Evolutionary conservation across 2,113 vertebrate species (phyloP).

Genomic region (Thomomys bottae): DNA sequence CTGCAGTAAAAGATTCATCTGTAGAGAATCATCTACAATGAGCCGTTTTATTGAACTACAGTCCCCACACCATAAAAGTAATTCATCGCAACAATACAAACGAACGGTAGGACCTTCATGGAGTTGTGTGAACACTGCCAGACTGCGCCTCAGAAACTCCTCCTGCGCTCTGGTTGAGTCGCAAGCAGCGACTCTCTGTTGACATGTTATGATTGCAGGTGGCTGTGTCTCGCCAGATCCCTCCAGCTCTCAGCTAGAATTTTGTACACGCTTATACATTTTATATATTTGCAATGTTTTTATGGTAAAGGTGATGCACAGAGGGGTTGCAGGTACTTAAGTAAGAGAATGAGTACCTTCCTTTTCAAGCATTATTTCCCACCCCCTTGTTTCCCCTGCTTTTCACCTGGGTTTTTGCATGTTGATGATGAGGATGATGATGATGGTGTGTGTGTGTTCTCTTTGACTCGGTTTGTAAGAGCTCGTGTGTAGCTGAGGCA

Average conservation of each 20-base stretch:
- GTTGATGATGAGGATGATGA: too few relatives aligned
- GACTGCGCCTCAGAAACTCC: neutral
- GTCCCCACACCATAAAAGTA: neutral
- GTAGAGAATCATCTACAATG: too few relatives aligned
- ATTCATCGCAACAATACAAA: neutral
- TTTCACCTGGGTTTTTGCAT: too few relatives aligned
- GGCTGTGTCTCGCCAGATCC: slow-evolving; percentile 10
- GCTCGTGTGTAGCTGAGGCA: neutral
- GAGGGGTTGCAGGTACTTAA: too few relatives aligned
- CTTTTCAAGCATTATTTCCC: too few relatives aligned
- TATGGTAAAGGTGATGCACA: too few relatives aligned
- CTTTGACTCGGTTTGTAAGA: neutral
- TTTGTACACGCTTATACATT: neutral
- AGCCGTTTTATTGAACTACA: neutral
- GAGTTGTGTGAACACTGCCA: neutral
- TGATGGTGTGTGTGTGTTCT: neutral
- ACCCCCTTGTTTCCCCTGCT: too few relatives aligned
- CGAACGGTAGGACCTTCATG: neutral
- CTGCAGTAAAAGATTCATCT: too few relatives aligned
- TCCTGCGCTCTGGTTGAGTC: too few relatives aligned
- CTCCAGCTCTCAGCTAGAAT: neutral
- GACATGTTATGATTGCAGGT: neutral
- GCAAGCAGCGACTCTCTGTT: too few relatives aligned
- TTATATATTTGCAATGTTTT: slow-evolving; percentile 1
- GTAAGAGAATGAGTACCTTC: too few relatives aligned